These are phyloP conservation scores for Lasaia peninsularis DNA, from an alignment of 1,140 invertebrate genomes.

Conservation along the genomic window DNA sequence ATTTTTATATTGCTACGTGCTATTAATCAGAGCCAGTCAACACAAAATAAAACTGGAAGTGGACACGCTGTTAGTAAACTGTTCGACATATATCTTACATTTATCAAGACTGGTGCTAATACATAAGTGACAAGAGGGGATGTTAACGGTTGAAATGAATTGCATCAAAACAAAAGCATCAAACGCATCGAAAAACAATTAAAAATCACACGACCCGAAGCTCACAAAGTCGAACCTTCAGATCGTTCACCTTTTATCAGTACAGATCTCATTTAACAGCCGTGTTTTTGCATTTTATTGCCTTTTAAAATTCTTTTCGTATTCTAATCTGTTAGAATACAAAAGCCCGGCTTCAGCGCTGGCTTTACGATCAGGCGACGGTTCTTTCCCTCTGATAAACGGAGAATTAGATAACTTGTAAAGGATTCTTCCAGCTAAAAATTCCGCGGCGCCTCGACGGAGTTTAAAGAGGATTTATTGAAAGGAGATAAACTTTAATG, in stretches of 20 bases:
- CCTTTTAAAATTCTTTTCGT: slow-evolving; percentile 10
- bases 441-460: background rate
- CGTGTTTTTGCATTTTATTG: slow-evolving; percentile 10
- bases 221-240: background rate
- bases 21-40: too few species aligned
- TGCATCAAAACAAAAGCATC: too few species aligned
- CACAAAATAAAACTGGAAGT: too few species aligned
- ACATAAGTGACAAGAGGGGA: too few species aligned
- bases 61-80: too few species aligned
- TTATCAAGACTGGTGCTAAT: too few species aligned
- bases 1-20: too few species aligned
- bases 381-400: background rate
- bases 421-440: slow-evolving; percentile 3
- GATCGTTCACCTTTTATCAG: background rate
- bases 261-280: slow-evolving; percentile 1
- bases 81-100: too few species aligned
- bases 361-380: slow-evolving; percentile 7
- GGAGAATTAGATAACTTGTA: slow-evolving; percentile 11
- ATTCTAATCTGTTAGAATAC: slow-evolving; percentile 8
- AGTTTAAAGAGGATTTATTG: slow-evolving; percentile 12
- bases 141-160: too few species aligned
- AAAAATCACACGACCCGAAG: background rate
- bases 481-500: background rate
- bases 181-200: background rate
- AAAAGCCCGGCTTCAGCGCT: background rate